A percentile compares a stretch with the other conserved stretches of the same genome.
Evolutionary conservation across 2,888 invertebrate genomes (phyloP).

Genomic region (Lacanobia wlatinum): DNA sequence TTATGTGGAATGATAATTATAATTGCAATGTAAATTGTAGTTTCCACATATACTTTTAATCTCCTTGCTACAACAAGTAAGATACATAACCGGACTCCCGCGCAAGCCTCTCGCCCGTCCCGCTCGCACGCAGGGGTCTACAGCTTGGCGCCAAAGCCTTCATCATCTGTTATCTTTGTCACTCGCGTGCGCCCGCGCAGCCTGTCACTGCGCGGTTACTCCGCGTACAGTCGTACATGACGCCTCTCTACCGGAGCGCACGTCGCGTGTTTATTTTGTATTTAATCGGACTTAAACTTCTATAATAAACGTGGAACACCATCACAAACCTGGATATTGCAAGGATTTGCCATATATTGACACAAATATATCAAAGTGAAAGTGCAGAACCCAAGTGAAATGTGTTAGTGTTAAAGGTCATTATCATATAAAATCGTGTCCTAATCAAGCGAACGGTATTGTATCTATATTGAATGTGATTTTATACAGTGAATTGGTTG

Average conservation of each 20-base stretch:
- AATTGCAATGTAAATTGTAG: constrained; percentile 74
- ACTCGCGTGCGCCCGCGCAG: constrained; percentile 79
- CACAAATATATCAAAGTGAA: constrained; percentile 49
- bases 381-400: constrained; percentile 68
- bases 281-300: constrained; percentile 56
- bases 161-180: constrained; percentile 80
- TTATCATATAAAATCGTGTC: constrained; percentile 77
- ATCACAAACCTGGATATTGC: constrained; percentile 29
- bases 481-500: constrained; percentile 78
- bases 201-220: constrained; percentile 81
- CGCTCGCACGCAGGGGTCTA: constrained; percentile 74
- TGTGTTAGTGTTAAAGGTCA: constrained; percentile 82
- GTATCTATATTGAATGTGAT: constrained; percentile 80
- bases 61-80: constrained; percentile 80
- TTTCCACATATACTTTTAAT: constrained; percentile 80
- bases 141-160: constrained; percentile 84
- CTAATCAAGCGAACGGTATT: constrained; percentile 84
- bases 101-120: constrained; percentile 81
- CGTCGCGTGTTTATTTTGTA: constrained; percentile 74
- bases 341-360: constrained; percentile 31
- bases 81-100: constrained; percentile 88
- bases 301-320: constrained; percentile 42
- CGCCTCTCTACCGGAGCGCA: constrained; percentile 82
- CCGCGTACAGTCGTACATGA: constrained; percentile 78
- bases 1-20: constrained; percentile 66